A percentile compares a stretch with the other conserved stretches of the same genome.
These are phyloP conservation scores for Pelmatolapia mariae DNA, from an alignment of 2,113 vertebrate genomes.

Conservation along the genomic window DNA sequence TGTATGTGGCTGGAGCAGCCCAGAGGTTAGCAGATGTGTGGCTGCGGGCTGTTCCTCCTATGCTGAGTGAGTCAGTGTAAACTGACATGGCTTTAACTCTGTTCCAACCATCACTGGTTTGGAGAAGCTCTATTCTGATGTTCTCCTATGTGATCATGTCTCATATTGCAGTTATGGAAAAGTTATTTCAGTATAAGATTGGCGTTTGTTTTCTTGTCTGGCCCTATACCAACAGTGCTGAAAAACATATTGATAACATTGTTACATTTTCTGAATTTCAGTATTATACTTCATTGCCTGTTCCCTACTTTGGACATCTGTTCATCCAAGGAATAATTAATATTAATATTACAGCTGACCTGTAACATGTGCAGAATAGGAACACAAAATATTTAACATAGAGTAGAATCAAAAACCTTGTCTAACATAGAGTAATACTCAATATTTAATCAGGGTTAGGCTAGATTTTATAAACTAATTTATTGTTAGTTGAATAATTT, in stretches of 20 bases:
- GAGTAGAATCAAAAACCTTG: background rate
- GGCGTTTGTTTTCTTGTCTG: background rate
- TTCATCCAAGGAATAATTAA: background rate
- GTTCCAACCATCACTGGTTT: background rate
- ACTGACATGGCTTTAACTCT: background rate
- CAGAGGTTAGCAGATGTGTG: background rate
- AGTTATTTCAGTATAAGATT: background rate
- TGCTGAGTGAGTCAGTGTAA: background rate
- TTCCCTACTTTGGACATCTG: background rate
- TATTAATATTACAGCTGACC: background rate
- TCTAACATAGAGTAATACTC: background rate
- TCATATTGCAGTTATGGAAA: background rate
- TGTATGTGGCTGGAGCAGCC: background rate
- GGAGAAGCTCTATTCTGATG: background rate
- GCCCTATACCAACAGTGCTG: background rate
- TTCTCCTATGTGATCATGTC: background rate
- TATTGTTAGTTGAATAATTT: background rate
- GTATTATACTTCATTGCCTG: background rate
- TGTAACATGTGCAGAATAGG: rapidly evolving
- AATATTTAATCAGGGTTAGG: background rate
- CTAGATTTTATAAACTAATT: background rate
- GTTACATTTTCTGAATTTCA: background rate
- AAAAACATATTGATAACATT: background rate
- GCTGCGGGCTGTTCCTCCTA: background rate
- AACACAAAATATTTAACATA: background rate